These are phyloP conservation scores for Stegana nigrithorax DNA, from an alignment of 2,888 invertebrate species.

Conservation along the genomic window DNA sequence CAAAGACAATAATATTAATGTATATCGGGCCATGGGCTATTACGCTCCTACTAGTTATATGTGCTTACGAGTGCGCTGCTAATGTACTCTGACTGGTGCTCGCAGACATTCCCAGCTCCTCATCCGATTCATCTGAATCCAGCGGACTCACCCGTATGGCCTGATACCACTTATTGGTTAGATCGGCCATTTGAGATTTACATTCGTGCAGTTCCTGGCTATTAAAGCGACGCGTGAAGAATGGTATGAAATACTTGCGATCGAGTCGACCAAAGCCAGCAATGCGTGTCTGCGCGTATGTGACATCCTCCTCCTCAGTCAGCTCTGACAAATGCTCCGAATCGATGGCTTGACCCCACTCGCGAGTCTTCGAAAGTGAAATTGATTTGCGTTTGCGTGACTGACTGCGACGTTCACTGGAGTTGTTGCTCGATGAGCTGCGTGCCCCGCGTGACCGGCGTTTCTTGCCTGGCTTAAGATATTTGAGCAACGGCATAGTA, in stretches of 20 bases:
- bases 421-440: constrained; percentile 36
- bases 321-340: constrained; percentile 93
- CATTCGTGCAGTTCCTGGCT: constrained; percentile 97
- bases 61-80: constrained; percentile 41
- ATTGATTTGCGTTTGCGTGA: constrained; percentile 82
- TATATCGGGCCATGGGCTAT: constrained; percentile 16
- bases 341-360: constrained; percentile 96
- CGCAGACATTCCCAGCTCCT: constrained; percentile 63
- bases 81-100: constrained; percentile 57
- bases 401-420: constrained; percentile 65
- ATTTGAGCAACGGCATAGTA: constrained; percentile 96
- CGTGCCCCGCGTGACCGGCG: constrained; percentile 51
- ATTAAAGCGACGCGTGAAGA: constrained; percentile 95
- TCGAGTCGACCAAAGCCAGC: constrained; percentile 93
- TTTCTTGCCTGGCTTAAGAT: constrained; percentile 74
- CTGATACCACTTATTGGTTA: constrained; percentile 98
- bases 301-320: constrained; percentile 91
- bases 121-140: constrained; percentile 83
- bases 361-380: constrained; percentile 95
- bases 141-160: constrained; percentile 91
- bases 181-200: constrained; percentile 94
- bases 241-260: constrained; percentile 93
- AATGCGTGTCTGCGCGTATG: constrained; percentile 81
- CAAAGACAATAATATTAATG: not conserved
- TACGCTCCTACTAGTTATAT: not conserved